A percentile compares a stretch with the other conserved stretches of the same genome.
Evolutionary conservation across 2,113 vertebrate genomes (phyloP).

Genomic region (Perca flavescens): DNA sequence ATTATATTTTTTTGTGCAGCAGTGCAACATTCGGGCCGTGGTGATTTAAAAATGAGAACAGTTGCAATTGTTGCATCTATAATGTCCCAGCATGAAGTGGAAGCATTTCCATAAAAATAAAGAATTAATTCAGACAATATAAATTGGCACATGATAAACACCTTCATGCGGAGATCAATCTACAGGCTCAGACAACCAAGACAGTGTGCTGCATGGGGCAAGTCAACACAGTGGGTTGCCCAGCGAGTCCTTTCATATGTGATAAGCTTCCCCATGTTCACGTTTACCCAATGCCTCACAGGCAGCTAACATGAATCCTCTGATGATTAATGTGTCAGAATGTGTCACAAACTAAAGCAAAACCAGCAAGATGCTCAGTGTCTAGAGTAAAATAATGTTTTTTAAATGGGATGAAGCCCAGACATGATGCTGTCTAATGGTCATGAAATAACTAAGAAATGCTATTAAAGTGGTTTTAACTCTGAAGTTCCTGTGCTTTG

Average conservation of each 20-base stretch:
- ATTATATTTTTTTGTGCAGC: neutral
- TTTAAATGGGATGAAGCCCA: neutral
- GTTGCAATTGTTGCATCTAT: no score
- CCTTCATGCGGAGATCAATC: constrained; percentile 19
- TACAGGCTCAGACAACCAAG: neutral
- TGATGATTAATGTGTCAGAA: constrained; percentile 22
- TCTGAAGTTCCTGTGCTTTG: no score
- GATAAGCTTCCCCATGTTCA: constrained; percentile 14
- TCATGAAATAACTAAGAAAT: neutral
- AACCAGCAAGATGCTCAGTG: neutral
- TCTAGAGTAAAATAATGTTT: no score
- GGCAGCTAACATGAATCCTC: constrained; percentile 23
- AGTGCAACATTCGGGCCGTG: neutral
- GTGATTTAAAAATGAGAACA: neutral
- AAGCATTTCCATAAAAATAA: neutral
- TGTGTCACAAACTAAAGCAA: constrained; percentile 5
- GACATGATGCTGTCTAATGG: neutral
- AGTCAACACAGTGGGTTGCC: constrained; percentile 12
- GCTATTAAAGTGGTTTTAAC: neutral
- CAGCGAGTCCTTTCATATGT: constrained; percentile 37
- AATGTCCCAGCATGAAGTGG: neutral
- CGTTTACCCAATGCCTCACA: constrained; percentile 32
- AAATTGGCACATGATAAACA: constrained; percentile 7
- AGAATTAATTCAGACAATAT: neutral
- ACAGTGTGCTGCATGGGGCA: neutral